phyloP scores from a whole-genome alignment of 1,140 invertebrate species.

The Yoshiicerus persimilis region DNA sequence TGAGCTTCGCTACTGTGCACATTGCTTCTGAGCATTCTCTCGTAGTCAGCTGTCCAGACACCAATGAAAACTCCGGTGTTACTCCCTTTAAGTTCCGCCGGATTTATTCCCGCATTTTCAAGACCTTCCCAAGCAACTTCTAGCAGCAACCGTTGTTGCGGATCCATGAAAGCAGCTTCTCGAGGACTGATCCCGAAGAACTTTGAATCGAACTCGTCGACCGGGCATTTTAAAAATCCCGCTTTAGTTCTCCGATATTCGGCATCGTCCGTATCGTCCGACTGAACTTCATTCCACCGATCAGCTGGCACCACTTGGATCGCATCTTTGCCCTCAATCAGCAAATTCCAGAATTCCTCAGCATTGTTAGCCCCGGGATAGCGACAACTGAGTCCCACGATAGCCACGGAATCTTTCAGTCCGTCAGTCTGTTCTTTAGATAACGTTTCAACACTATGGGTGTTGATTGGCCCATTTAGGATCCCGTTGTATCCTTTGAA shows the following conservation, averaged over 20 bases:
- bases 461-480: background rate
- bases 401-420: background rate
- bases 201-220: slow-evolving; percentile 56
- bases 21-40: background rate
- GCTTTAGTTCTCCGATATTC: background rate
- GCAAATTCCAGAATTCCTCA: background rate
- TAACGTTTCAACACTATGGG: background rate
- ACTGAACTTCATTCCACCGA: background rate
- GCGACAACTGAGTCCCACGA: slow-evolving; percentile 2
- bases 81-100: background rate
- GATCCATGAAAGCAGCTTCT: slow-evolving; percentile 64
- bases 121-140: slow-evolving; percentile 65
- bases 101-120: slow-evolving; percentile 54
- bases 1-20: background rate
- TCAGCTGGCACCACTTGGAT: background rate
- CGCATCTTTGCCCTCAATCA: background rate
- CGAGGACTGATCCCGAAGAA: slow-evolving; percentile 61
- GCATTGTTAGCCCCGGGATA: background rate
- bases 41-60: background rate
- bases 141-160: slow-evolving; percentile 62
- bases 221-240: slow-evolving; percentile 25
- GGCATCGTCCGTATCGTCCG: background rate
- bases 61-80: slow-evolving; percentile 22
- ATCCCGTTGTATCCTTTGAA: background rate
- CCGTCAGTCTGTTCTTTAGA: background rate